Base-by-base conservation (phyloP, 2,888 invertebrate genomes). In the Chelonus formosanus region DNA sequence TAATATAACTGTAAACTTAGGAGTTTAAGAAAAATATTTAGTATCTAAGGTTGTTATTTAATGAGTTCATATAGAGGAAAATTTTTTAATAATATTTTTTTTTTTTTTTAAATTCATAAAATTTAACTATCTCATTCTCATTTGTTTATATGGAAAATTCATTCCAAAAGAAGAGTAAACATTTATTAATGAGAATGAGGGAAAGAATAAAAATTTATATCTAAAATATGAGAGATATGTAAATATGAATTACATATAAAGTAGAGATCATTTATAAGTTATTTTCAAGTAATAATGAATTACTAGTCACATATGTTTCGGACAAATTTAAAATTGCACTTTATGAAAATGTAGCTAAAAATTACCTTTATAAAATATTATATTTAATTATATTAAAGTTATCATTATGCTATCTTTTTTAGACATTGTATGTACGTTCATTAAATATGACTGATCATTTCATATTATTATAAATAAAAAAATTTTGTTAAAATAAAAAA, bases 251-350 rank as follows among this genome's bases (percentile, higher is more conserved):
- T 65, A 67, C 61, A 69, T 61, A 57, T 70, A 63, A 43, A 71
- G 70, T 57, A 31, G 65, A 74, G 73, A 56, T 72, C 73, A 73
- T 76, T 72, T 78, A 79, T 78, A 79, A 79, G 74, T 80, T 80
- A 80, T 81, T 79, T 78, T 76, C 73, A 73, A 74, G 68, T 74
- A 78, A 78, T 71, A 75, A 77, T 78, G 80, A 78, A 78, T 77
- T 77, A 75, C 81, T 82, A 82, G 82, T 82, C 82, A 82, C 77
- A 77, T 52, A 59, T 36, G 20, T 20, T 20, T 20, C 20, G 20
- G 20, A 20, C 20, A 20, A 20, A 20, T 20, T 20, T 20, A 20
- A 20, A 20, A 20, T 20, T 20, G 20, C 20, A 20, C 20, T 20
- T 20, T 20, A 20, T 20, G 2, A 20, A 20, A 20, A 20, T 20